Evolutionary conservation across 2,888 invertebrate genomes (phyloP).

Genomic region (Xylota sylvarum): DNA sequence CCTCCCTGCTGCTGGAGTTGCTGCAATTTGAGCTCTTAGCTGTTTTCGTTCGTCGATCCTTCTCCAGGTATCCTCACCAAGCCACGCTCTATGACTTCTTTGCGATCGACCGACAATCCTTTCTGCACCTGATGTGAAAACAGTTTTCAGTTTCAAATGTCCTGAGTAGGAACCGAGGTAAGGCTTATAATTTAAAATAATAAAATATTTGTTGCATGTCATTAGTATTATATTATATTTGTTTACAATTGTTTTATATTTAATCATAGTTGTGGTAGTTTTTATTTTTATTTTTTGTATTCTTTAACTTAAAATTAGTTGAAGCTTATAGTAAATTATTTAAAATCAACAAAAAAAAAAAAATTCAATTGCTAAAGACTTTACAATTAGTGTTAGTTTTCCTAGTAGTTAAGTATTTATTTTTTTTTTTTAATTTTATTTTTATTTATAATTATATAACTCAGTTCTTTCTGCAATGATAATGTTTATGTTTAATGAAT

Average conservation of each 20-base stretch:
- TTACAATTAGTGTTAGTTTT: slow-evolving; percentile 43
- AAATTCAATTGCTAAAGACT: slow-evolving; percentile 37
- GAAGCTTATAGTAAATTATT: slow-evolving; percentile 55
- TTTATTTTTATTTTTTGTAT: not conserved
- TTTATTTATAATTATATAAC: slow-evolving; percentile 37
- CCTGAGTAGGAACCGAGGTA: too few species aligned
- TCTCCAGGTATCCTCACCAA: too few species aligned
- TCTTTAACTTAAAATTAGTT: slow-evolving; percentile 46
- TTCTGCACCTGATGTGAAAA: too few species aligned
- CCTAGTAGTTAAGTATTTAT: not conserved
- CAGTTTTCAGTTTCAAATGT: too few species aligned
- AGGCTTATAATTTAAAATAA: too few species aligned
- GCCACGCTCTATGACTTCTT: too few species aligned
- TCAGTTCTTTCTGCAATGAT: slow-evolving; percentile 72
- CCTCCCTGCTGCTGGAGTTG: too few species aligned
- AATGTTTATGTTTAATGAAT: slow-evolving; percentile 42
- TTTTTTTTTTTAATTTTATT: slow-evolving; percentile 11
- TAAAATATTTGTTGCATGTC: not conserved
- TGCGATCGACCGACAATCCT: too few species aligned
- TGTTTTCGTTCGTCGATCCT: too few species aligned
- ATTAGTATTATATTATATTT: not conserved
- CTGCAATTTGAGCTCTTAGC: too few species aligned
- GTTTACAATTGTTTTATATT: not conserved
- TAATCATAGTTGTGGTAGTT: slow-evolving; percentile 8
- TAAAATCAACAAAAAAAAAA: slow-evolving; percentile 43